Conservation (phyloP, 2,888 invertebrate species). For the Balanococcus diminutus region DNA sequence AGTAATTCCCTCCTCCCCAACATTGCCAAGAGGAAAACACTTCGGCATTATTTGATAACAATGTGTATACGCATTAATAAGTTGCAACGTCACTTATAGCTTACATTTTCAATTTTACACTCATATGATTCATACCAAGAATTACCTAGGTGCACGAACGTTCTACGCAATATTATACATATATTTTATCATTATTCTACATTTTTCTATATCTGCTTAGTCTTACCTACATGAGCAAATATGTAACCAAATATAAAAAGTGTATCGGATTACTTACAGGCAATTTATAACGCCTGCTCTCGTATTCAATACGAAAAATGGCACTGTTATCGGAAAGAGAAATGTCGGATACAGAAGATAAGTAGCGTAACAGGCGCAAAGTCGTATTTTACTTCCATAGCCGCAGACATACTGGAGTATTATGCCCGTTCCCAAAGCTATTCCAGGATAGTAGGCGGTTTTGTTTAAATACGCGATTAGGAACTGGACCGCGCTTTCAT, state of each 20-base stretch:
- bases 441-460: neutral
- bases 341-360: neutral
- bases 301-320: constrained; percentile 40
- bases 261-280: constrained; percentile 32
- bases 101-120: too few species aligned
- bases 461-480: neutral
- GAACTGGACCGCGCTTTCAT: neutral
- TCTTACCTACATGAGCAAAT: too few species aligned
- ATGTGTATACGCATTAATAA: too few species aligned
- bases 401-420: constrained; percentile 21
- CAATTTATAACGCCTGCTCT: constrained; percentile 42
- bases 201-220: too few species aligned
- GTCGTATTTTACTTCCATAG: constrained; percentile 36
- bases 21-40: too few species aligned
- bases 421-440: neutral
- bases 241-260: neutral
- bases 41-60: too few species aligned
- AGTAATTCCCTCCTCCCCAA: too few species aligned
- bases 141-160: too few species aligned
- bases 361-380: constrained; percentile 20
- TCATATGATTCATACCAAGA: too few species aligned
- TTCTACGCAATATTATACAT: too few species aligned
- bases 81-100: too few species aligned
- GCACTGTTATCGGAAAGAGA: neutral
- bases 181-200: too few species aligned